Base-by-base conservation (phyloP, 1,140 invertebrate species). In the Vollenhovia emeryi region DNA sequence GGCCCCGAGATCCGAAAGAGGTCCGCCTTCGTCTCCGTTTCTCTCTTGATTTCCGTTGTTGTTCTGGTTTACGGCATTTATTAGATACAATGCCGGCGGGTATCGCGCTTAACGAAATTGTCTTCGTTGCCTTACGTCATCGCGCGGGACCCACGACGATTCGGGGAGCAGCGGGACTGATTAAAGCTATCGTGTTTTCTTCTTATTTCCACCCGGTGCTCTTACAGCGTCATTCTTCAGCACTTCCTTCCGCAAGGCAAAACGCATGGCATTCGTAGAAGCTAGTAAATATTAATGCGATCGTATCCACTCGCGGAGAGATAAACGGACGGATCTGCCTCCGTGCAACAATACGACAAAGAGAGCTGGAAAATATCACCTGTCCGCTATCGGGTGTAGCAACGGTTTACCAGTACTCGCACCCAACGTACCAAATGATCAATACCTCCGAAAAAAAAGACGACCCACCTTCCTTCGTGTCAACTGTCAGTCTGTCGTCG, bases 1-100 rank as follows among this genome's bases (percentile, higher is more conserved):
- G n/a, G 3, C 78, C 59, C 11, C n/a, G n/a, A n/a, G 64, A 79
- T 52, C 60, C 59, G 64, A 71, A 27, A 21, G 15, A 40, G n/a
- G n/a, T 73, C 36, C 60, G 62, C 21, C 50, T 43, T 71, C 59
- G 66, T 82, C 57, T 82, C 78, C 9, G 13, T 71, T 57, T 71
- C 50, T 73, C 50, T 43, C 78, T 73, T 24, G 78, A 45, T 40
- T 80, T 27, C 48, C 50, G 50, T 43, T 73, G 50, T 82, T 82
- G 57, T 33, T 73, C 78, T 40, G 24, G 36, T 21, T 69, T 57
- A 45, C 9, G n/a, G 43, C 27, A 21, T 50, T 82, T 71, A 71
- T 69, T 43, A 43, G 24, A 57, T 43, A 5, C 36, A n/a, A 59
- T 4, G n/a, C n/a, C 33, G 33, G 13, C 33, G 33, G 13, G 0